Evolutionary conservation across 2,113 vertebrate genomes (phyloP).

Genomic region (Centropus unirufus): DNA sequence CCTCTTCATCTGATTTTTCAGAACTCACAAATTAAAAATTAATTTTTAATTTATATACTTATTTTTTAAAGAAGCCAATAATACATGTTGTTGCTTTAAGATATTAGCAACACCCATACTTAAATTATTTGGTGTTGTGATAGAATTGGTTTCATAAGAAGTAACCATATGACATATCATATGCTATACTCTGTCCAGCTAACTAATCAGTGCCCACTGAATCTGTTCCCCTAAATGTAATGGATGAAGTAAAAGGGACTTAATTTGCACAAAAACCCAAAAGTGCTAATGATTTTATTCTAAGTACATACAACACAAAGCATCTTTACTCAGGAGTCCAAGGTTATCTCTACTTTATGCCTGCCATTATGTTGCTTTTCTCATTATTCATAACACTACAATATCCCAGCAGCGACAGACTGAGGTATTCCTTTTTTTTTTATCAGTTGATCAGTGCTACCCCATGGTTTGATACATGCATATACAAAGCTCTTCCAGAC

Average conservation of each 20-base stretch:
- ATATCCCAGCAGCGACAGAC: neutral
- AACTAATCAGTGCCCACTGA: neutral
- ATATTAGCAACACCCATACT: neutral
- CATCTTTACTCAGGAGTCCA: neutral
- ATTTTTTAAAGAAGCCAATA: neutral
- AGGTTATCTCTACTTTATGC: neutral
- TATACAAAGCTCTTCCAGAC: neutral
- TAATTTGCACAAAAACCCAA: neutral
- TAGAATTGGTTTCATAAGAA: neutral
- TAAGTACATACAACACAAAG: neutral
- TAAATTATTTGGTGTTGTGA: neutral
- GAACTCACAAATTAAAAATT: neutral
- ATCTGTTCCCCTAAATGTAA: neutral
- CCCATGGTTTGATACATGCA: neutral
- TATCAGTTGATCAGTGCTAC: neutral
- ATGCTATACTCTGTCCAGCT: neutral
- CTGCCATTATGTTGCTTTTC: neutral
- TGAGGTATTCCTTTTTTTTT: neutral
- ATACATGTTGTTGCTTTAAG: neutral
- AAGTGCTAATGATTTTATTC: neutral
- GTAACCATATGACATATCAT: neutral
- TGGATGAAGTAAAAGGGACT: neutral
- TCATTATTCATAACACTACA: neutral
- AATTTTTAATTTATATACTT: neutral
- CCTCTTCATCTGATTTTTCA: neutral